These are phyloP conservation scores for Nasonia giraulti DNA, from an alignment of 1,140 invertebrate genomes.

Conservation along the genomic window DNA sequence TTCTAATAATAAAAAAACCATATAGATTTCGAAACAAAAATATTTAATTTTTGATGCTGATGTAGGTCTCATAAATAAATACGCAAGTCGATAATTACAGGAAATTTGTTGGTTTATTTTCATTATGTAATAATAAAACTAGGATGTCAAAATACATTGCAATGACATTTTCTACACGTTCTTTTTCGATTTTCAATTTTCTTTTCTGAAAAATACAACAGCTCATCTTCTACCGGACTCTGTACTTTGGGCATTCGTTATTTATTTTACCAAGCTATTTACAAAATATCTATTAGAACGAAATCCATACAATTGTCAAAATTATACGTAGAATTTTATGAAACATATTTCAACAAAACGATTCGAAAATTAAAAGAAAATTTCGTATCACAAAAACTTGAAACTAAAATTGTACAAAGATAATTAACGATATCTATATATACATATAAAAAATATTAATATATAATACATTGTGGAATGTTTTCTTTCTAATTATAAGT, in stretches of 20 bases:
- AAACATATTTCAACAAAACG: background rate
- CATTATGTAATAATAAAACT: slow-evolving; percentile 56
- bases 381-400: slow-evolving; percentile 6
- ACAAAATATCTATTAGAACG: slow-evolving; percentile 2
- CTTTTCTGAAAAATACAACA: slow-evolving; percentile 41
- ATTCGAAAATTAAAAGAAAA: background rate
- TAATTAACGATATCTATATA: background rate
- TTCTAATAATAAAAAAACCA: background rate
- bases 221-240: slow-evolving; percentile 38
- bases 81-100: background rate
- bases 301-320: background rate
- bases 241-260: slow-evolving; percentile 26
- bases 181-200: slow-evolving; percentile 26
- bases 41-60: slow-evolving; percentile 21
- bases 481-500: background rate
- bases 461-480: slow-evolving; percentile 25
- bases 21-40: background rate
- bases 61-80: slow-evolving; percentile 28
- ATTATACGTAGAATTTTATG: background rate
- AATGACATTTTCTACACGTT: slow-evolving; percentile 52
- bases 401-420: background rate
- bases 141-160: slow-evolving; percentile 58
- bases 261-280: slow-evolving; percentile 20
- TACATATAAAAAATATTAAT: slow-evolving; percentile 23
- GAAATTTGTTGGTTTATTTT: slow-evolving; percentile 53